Evolutionary conservation across 2,113 vertebrate species (phyloP).

Genomic region (Tretioscincus oriximinensis): DNA sequence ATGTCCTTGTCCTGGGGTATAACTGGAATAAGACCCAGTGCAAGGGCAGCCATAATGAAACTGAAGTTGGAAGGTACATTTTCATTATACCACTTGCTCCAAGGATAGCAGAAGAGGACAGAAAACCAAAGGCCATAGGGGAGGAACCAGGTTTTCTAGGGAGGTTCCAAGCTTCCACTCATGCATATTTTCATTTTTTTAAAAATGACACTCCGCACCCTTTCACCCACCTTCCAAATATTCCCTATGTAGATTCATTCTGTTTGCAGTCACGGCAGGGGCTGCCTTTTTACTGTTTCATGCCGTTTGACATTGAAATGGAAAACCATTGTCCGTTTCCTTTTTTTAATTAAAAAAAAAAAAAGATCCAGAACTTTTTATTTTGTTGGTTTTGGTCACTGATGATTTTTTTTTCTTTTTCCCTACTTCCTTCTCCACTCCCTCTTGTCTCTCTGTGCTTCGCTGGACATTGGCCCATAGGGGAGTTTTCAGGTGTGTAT

Average conservation of each 20-base stretch:
- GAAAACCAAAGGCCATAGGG: not conserved
- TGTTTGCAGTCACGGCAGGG: conserved; percentile 59
- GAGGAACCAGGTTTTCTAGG: not conserved
- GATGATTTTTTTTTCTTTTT: conserved; percentile 82
- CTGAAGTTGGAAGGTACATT: not conserved
- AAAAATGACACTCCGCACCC: not conserved
- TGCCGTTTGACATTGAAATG: conserved; percentile 68
- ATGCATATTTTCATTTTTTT: not conserved
- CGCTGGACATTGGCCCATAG: conserved; percentile 86
- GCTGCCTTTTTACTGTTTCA: conserved; percentile 58
- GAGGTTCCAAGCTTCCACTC: not conserved
- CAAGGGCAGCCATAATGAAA: no score
- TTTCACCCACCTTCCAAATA: not conserved
- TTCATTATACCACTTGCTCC: not conserved
- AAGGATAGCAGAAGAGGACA: not conserved
- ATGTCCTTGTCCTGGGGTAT: no score
- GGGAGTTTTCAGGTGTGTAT: conserved; percentile 99
- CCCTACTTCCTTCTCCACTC: conserved; percentile 61
- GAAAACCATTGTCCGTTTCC: conserved; percentile 63
- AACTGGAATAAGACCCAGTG: no score
- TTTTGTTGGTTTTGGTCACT: conserved; percentile 78
- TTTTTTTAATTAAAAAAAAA: conserved; percentile 31
- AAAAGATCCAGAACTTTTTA: conserved; percentile 45
- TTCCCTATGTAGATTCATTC: conserved; percentile 55
- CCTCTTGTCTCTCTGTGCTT: conserved; percentile 77